These are phyloP conservation scores for Spermophilus dauricus DNA, from an alignment of 2,113 vertebrate species.

Conservation along the genomic window DNA sequence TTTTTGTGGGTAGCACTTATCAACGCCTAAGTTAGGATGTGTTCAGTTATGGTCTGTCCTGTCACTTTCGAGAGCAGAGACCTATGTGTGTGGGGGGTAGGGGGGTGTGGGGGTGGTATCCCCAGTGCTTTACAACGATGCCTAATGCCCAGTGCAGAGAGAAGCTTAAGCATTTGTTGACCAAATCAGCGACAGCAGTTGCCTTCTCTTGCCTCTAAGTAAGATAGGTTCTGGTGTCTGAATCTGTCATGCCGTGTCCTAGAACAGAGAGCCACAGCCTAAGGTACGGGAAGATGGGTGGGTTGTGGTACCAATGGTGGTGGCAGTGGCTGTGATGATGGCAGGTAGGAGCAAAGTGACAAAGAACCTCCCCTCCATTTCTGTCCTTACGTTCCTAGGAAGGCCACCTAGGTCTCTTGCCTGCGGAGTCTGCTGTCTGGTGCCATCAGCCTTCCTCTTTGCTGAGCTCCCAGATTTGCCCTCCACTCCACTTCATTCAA, in stretches of 20 bases:
- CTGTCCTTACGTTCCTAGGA: neutral
- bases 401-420: neutral
- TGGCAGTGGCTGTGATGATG: rapidly evolving
- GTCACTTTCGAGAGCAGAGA: neutral
- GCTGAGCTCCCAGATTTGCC: neutral
- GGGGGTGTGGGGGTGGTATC: neutral
- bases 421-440: neutral
- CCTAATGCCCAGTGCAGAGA: neutral
- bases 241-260: neutral
- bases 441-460: neutral
- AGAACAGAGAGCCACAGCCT: neutral
- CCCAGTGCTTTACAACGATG: neutral
- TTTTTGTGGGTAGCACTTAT: neutral
- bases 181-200: neutral
- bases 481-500: neutral
- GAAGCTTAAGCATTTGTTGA: neutral
- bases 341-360: neutral
- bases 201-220: neutral
- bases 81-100: neutral
- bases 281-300: too few species aligned
- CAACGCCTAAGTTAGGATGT: neutral
- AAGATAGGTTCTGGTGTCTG: neutral
- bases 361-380: neutral
- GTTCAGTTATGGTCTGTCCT: neutral
- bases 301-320: rapidly evolving